Evolutionary conservation across 1,140 invertebrate genomes (phyloP).

Genomic region (Leptinotarsa texana): DNA sequence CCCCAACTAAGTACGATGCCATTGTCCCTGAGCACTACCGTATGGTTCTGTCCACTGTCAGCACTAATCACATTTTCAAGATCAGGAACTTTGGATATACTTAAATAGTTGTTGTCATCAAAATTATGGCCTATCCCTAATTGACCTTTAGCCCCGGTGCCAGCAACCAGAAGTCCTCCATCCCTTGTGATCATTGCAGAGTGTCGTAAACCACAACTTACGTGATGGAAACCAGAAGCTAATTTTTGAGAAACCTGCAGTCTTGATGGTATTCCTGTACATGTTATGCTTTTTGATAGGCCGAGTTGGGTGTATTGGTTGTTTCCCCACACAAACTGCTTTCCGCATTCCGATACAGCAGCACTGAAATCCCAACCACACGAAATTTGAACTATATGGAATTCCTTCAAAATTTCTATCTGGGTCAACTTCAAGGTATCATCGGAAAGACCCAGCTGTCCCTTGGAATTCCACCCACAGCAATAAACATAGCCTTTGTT

Average conservation of each 20-base stretch:
- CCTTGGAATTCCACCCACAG: constrained; percentile 86
- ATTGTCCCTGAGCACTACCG: constrained; percentile 63
- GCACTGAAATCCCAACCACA: constrained; percentile 76
- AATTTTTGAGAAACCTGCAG: constrained; percentile 54
- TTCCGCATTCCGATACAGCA: constrained; percentile 66
- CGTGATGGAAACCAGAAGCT: constrained; percentile 50
- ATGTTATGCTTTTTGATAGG: constrained; percentile 59
- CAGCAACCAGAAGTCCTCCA: constrained; percentile 64
- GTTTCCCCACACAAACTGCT: constrained; percentile 75
- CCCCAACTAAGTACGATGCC: constrained; percentile 70
- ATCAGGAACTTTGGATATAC: constrained; percentile 61
- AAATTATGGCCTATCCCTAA: constrained; percentile 62
- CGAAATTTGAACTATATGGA: constrained; percentile 63
- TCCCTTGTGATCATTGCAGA: constrained; percentile 69
- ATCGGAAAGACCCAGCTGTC: constrained; percentile 70
- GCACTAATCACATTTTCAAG: constrained; percentile 61
- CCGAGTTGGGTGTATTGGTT: constrained; percentile 76
- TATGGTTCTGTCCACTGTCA: constrained; percentile 75
- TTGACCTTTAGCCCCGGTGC: constrained; percentile 67
- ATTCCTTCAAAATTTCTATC: constrained; percentile 60
- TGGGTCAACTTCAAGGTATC: constrained; percentile 61
- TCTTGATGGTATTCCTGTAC: constrained; percentile 55
- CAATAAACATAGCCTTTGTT: constrained; percentile 71
- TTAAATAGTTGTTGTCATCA: constrained; percentile 58
- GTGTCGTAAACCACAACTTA: constrained; percentile 69